Evolutionary conservation across 37 sponge, comb jelly and placozoan genomes (phyloP).

Genomic region (Dysidea cf. avara): DNA sequence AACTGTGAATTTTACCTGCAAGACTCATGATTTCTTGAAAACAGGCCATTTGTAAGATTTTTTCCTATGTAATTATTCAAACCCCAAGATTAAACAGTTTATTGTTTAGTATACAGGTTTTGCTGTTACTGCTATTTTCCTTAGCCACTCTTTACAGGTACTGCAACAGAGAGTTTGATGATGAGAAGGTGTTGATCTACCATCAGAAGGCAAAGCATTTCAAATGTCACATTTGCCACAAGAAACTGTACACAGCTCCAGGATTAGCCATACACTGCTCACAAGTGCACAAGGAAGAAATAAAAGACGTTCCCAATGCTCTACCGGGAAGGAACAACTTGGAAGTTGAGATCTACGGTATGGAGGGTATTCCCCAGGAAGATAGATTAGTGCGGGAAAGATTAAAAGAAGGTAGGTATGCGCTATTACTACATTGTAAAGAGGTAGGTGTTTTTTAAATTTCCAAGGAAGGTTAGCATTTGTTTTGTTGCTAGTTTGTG

Average conservation of each 20-base stretch:
- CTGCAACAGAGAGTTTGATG: conserved; percentile 98
- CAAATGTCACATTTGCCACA: conserved; percentile 98
- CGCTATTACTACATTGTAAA: not conserved
- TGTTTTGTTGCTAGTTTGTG: not conserved
- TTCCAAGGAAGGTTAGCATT: not conserved
- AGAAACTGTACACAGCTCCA: conserved; percentile 98
- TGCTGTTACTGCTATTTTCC: no score
- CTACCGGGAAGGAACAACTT: conserved; percentile 83
- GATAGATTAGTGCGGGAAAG: conserved; percentile 71
- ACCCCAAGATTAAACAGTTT: no score
- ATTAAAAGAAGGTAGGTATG: conserved; percentile 44
- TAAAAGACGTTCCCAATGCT: conserved; percentile 90
- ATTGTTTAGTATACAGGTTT: no score
- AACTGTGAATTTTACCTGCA: no score
- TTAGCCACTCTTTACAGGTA: conserved; percentile 61
- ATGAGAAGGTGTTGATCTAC: conserved; percentile 94
- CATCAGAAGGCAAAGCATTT: conserved; percentile 99
- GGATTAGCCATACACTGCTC: conserved; percentile 93
- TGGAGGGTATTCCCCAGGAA: conserved; percentile 96
- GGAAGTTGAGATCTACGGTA: conserved; percentile 94
- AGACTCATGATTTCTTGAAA: no score
- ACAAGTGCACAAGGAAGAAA: conserved; percentile 95
- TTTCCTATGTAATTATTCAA: no score
- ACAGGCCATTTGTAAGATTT: no score
- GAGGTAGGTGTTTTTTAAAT: not conserved